phyloP scores from a whole-genome alignment of 2,797 vertebrate genomes.

The Pogonophryne albipinna region DNA sequence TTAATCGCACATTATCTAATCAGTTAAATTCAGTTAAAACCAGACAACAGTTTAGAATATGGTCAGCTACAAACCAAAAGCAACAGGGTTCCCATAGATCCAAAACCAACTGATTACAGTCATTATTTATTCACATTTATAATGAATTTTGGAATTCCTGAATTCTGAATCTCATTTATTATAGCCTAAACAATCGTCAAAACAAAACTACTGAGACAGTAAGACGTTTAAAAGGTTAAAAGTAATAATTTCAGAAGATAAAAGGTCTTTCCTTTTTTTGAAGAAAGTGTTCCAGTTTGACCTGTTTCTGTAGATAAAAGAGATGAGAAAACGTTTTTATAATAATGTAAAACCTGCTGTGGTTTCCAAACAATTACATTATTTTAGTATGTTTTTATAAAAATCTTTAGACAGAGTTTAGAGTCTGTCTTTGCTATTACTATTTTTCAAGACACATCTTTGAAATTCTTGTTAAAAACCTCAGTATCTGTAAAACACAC shows the following conservation, averaged over 20 bases:
- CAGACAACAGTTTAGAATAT: conserved; percentile 1
- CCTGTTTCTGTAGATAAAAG: background rate
- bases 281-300: background rate
- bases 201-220: background rate
- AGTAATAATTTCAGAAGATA: background rate
- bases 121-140: conserved; percentile 1
- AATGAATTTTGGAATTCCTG: background rate
- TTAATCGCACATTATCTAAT: conserved; percentile 22
- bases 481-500: conserved; percentile 15
- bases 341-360: background rate
- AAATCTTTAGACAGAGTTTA: background rate
- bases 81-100: conserved; percentile 2
- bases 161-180: background rate
- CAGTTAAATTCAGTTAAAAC: conserved; percentile 11
- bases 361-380: background rate
- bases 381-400: background rate
- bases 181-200: background rate
- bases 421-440: background rate
- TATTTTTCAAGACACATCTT: background rate
- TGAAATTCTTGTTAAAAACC: background rate
- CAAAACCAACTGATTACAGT: conserved; percentile 3
- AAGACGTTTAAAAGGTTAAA: no score
- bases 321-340: background rate
- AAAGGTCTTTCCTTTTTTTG: background rate
- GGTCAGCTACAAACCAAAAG: conserved; percentile 10